Evolutionary conservation across 2,888 invertebrate species (phyloP).

Genomic region (Vandiemenella viatica): DNA sequence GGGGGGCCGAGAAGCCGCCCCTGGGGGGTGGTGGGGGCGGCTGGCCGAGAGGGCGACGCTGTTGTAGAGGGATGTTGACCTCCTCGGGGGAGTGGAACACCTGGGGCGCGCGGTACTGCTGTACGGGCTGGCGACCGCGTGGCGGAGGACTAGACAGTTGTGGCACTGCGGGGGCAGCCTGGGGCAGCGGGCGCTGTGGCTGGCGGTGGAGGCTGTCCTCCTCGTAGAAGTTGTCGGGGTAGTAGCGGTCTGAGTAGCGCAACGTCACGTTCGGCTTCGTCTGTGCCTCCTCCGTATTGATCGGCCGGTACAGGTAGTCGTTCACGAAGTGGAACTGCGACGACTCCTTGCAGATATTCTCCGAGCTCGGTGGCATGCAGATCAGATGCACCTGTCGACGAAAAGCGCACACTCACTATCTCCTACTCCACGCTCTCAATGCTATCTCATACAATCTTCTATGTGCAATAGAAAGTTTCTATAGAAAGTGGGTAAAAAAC

Average conservation of each 20-base stretch:
- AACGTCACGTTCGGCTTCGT: slow-evolving; percentile 63
- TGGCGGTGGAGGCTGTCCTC: slow-evolving; percentile 30
- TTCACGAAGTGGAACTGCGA: slow-evolving; percentile 84
- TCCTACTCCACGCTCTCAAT: too few relatives aligned
- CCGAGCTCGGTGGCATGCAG: slow-evolving; percentile 81
- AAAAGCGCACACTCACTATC: too few relatives aligned
- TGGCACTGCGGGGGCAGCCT: slow-evolving; percentile 10
- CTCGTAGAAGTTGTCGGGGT: slow-evolving; percentile 48
- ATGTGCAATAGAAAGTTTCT: too few relatives aligned
- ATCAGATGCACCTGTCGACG: slow-evolving; percentile 77
- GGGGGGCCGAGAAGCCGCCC: not conserved
- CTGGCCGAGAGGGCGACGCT: slow-evolving; percentile 49
- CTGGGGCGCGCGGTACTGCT: slow-evolving; percentile 32
- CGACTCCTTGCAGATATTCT: slow-evolving; percentile 78
- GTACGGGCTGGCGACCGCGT: slow-evolving; percentile 18
- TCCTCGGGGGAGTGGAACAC: slow-evolving; percentile 76
- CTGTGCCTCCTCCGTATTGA: slow-evolving; percentile 70
- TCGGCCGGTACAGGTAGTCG: slow-evolving; percentile 77
- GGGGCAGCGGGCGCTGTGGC: slow-evolving; percentile 22
- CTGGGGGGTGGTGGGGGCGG: slow-evolving; percentile 25
- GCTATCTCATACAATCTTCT: too few relatives aligned
- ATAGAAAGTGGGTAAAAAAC: too few relatives aligned
- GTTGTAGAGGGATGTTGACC: slow-evolving; percentile 71
- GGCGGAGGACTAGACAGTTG: slow-evolving; percentile 1
- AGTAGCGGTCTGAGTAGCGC: slow-evolving; percentile 65